Conservation (phyloP, 2,888 invertebrate genomes). For the Diarsia dahlii region DNA sequence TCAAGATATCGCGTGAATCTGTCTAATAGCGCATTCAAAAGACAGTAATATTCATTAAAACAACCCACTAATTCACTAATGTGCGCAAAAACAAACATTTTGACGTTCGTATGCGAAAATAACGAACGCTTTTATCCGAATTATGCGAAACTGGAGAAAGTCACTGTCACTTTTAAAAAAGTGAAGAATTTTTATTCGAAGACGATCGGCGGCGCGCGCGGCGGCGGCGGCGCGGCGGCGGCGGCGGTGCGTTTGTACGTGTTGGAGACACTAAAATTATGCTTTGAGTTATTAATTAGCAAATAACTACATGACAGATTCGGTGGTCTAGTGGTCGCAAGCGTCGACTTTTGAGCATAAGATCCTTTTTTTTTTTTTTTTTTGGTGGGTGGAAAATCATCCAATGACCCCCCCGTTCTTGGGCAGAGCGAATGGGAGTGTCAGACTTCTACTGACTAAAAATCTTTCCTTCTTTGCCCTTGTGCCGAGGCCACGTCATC, state of each 20-base stretch:
- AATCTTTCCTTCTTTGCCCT: too few relatives aligned
- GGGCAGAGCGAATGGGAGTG: too few relatives aligned
- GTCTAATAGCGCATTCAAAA: slow-evolving; percentile 21
- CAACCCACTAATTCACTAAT: slow-evolving; percentile 7
- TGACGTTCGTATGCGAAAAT: slow-evolving; percentile 14
- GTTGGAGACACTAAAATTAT: slow-evolving; percentile 6
- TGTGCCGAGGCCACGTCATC: too few relatives aligned
- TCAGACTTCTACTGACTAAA: too few relatives aligned
- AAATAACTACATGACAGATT: background rate
- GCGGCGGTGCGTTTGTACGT: background rate
- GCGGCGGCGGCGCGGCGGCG: too few relatives aligned
- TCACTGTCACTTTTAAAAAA: slow-evolving; percentile 46
- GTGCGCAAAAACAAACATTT: slow-evolving; percentile 38
- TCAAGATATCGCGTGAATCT: slow-evolving; percentile 37
- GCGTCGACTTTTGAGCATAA: too few relatives aligned
- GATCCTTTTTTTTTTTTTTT: too few relatives aligned
- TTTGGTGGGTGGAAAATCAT: too few relatives aligned
- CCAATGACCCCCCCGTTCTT: too few relatives aligned
- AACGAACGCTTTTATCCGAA: slow-evolving; percentile 45
- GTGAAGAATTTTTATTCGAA: slow-evolving; percentile 27
- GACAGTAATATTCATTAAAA: slow-evolving; percentile 13
- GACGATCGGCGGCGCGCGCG: background rate
- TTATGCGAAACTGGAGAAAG: slow-evolving; percentile 57
- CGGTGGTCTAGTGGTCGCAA: too few relatives aligned
- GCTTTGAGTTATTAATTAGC: slow-evolving; percentile 10